A percentile compares a stretch with the other conserved stretches of the same genome.
Conservation (phyloP, 2,797 vertebrate species). For the Mustela erminea region DNA sequence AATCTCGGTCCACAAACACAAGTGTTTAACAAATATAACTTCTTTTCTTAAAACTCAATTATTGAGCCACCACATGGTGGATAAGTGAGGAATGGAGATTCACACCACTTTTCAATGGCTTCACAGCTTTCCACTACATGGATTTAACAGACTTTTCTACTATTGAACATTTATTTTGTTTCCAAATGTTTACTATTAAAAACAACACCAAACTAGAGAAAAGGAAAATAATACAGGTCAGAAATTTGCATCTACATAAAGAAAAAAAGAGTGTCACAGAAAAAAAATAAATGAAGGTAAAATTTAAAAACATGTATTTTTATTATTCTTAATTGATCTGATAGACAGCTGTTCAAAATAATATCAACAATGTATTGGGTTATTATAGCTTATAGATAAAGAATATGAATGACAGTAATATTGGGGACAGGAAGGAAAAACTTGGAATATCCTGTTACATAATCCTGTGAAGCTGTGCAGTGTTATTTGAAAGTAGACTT, state of each 20-base stretch:
- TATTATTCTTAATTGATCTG: not conserved
- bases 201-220: not conserved
- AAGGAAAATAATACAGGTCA: not conserved
- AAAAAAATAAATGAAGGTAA: not conserved
- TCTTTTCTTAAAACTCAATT: not conserved
- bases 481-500: not conserved
- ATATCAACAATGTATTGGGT: not conserved
- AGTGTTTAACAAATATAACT: not conserved
- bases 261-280: not conserved
- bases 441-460: accelerated
- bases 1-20: not conserved
- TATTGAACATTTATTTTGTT: not conserved
- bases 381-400: not conserved
- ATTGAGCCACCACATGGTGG: not conserved
- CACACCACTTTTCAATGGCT: not conserved
- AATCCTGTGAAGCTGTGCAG: accelerated
- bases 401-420: not conserved
- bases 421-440: not conserved
- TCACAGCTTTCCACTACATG: not conserved
- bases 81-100: not conserved
- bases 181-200: not conserved
- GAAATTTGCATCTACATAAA: not conserved
- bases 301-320: not conserved
- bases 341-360: not conserved
- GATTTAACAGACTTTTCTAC: not conserved